phyloP scores from a whole-genome alignment of 2,113 vertebrate species.

The Chloropsis hardwickii region DNA sequence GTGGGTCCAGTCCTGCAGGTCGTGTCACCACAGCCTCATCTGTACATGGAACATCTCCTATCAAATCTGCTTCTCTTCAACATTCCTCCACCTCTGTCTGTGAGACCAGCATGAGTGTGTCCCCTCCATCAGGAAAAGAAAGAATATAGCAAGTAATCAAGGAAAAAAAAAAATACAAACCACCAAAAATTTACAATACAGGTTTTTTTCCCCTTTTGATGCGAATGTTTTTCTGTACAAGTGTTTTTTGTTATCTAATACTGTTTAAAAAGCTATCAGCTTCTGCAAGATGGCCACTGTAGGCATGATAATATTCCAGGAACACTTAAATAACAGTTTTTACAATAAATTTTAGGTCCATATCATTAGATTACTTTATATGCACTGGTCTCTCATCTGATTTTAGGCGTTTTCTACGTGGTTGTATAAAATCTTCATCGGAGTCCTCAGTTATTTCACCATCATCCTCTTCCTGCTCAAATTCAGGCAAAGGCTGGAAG shows the following conservation, averaged over 20 bases:
- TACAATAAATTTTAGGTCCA: constrained; percentile 73
- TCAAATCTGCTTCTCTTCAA: constrained; percentile 44
- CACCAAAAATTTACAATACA: constrained; percentile 51
- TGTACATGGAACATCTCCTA: constrained; percentile 28
- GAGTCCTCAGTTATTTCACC: constrained; percentile 90
- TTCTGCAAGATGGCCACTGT: constrained; percentile 76
- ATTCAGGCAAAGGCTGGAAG: constrained; percentile 87
- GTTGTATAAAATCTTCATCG: constrained; percentile 93
- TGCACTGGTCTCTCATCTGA: constrained; percentile 89
- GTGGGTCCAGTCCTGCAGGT: constrained; percentile 40
- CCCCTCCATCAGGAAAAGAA: constrained; percentile 49
- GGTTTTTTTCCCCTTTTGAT: constrained; percentile 65
- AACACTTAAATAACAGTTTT: constrained; percentile 82
- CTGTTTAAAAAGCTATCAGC: constrained; percentile 78
- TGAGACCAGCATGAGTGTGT: constrained; percentile 21
- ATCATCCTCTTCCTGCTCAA: constrained; percentile 84
- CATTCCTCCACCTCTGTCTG: constrained; percentile 41
- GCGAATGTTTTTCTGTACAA: constrained; percentile 78
- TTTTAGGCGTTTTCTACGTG: constrained; percentile 96
- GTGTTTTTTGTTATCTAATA: constrained; percentile 76
- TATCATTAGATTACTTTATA: constrained; percentile 85
- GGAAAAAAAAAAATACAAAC: neutral
- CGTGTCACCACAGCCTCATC: neutral
- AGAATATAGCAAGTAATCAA: constrained; percentile 26
- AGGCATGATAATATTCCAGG: constrained; percentile 76